Evolutionary conservation across 2,797 vertebrate genomes (phyloP).

Genomic region (Bufotes viridis): DNA sequence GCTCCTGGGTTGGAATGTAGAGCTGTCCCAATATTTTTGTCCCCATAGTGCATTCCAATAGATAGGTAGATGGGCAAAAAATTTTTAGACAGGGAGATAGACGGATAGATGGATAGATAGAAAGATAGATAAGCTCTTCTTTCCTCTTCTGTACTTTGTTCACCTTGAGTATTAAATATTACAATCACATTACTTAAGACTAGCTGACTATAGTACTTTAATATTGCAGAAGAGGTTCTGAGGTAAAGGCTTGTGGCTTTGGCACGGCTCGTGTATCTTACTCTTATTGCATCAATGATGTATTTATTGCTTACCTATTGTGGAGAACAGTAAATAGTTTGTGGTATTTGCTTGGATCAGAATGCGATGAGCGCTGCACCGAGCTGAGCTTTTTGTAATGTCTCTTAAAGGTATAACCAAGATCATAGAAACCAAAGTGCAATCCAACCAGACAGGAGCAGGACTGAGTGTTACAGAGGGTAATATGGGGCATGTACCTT

Average conservation of each 20-base stretch:
- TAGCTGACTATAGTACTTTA: slow-evolving; percentile 8
- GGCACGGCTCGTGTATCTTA: neutral
- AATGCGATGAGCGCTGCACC: neutral
- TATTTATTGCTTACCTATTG: slow-evolving; percentile 39
- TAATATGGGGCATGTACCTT: neutral
- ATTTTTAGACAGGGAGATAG: neutral
- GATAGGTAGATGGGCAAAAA: too few relatives aligned
- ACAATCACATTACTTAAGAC: slow-evolving; percentile 34
- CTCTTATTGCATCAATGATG: slow-evolving; percentile 17
- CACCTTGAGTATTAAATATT: slow-evolving; percentile 13
- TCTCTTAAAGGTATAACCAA: slow-evolving; percentile 3
- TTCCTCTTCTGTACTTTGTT: neutral
- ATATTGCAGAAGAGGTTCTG: slow-evolving; percentile 19
- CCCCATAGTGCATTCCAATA: too few relatives aligned
- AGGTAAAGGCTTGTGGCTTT: slow-evolving; percentile 19
- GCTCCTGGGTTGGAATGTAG: too few relatives aligned
- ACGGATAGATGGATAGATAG: neutral
- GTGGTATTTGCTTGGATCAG: slow-evolving; percentile 10
- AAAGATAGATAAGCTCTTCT: neutral
- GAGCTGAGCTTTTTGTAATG: neutral
- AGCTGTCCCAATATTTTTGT: too few relatives aligned
- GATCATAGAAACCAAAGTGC: neutral
- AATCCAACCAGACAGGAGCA: neutral
- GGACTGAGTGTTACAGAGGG: neutral
- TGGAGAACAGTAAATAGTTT: slow-evolving; percentile 18